Percentiles rank a stretch among this genome's conserved stretches.
Evolutionary conservation across 2,113 vertebrate genomes (phyloP).

Genomic region (Sclerurus mexicanus): DNA sequence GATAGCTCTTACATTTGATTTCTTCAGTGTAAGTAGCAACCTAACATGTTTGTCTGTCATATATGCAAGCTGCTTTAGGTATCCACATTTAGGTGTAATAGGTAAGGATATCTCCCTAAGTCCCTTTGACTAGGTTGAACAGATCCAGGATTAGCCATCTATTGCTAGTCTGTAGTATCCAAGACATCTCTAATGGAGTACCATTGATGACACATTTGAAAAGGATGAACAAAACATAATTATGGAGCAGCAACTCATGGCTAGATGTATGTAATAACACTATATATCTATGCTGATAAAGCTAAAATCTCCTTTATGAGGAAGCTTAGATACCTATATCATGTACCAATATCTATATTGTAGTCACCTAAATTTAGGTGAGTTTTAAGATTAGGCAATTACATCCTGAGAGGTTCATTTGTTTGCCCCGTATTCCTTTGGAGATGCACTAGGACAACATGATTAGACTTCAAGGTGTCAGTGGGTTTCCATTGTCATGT

Average conservation of each 20-base stretch:
- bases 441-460: neutral
- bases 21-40: neutral
- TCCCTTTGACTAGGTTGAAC: neutral
- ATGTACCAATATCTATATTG: neutral
- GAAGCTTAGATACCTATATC: neutral
- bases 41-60: neutral
- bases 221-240: neutral
- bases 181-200: neutral
- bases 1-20: neutral
- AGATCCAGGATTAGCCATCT: neutral
- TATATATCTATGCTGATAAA: neutral
- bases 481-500: neutral
- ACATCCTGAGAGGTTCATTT: neutral
- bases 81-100: neutral
- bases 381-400: neutral
- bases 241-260: neutral
- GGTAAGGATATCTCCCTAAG: neutral
- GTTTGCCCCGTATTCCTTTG: neutral
- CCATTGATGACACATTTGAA: neutral
- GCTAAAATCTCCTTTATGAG: neutral
- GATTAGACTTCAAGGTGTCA: neutral
- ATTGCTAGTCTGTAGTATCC: neutral
- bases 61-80: neutral
- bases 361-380: neutral
- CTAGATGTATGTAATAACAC: neutral